Percentiles rank a stretch among this genome's conserved stretches.
These are phyloP conservation scores for Festucalex cinctus DNA, from an alignment of 2,113 vertebrate species.

Conservation along the genomic window DNA sequence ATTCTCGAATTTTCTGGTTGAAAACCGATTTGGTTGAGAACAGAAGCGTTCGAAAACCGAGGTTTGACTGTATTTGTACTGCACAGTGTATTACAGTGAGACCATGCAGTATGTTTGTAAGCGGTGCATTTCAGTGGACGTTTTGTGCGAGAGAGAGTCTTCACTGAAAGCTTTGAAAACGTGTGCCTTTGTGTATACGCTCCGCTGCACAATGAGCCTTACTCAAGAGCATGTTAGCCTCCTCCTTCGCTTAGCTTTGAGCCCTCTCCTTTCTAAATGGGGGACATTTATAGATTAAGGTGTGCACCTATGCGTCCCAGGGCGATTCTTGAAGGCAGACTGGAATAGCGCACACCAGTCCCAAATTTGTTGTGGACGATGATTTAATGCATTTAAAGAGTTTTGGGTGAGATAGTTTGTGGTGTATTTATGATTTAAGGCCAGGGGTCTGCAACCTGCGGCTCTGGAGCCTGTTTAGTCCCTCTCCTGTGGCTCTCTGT, in stretches of 20 bases:
- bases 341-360: neutral
- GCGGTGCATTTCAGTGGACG: neutral
- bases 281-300: slow-evolving; percentile 7
- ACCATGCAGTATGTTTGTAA: neutral
- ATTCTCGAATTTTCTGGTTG: too few relatives aligned
- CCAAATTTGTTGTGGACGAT: neutral
- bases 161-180: neutral
- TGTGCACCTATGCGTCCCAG: neutral
- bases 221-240: slow-evolving; percentile 7
- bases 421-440: too few relatives aligned
- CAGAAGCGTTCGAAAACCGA: too few relatives aligned
- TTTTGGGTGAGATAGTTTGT: too few relatives aligned
- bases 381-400: too few relatives aligned
- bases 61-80: too few relatives aligned
- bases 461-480: too few relatives aligned
- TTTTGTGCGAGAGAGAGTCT: neutral
- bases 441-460: too few relatives aligned
- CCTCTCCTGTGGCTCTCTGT: too few relatives aligned
- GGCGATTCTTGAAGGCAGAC: slow-evolving; percentile 1
- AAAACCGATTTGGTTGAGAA: too few relatives aligned
- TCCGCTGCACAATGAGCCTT: neutral
- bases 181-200: neutral
- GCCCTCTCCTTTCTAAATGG: slow-evolving; percentile 14
- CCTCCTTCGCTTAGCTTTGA: slow-evolving; percentile 6
- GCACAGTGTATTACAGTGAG: neutral